Percentiles rank a stretch among this genome's conserved stretches.
These are phyloP conservation scores for Colletes latitarsis DNA, from an alignment of 1,140 invertebrate genomes.

Conservation along the genomic window DNA sequence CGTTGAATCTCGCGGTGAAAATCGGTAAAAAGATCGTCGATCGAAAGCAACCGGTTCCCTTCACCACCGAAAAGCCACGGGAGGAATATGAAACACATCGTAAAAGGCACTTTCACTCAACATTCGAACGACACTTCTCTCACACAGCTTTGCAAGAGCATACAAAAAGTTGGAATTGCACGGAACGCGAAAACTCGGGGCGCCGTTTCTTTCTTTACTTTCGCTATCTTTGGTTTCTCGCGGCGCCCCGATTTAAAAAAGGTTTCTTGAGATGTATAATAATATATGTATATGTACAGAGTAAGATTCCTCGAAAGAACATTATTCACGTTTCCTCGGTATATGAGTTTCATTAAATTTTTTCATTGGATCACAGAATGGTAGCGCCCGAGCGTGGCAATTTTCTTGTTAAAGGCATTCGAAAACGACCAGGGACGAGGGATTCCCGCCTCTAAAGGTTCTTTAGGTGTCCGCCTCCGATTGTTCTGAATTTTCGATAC, in stretches of 20 bases:
- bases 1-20: no score
- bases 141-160: slow-evolving; percentile 36
- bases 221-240: slow-evolving; percentile 1
- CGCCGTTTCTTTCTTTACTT: not conserved
- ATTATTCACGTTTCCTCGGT: slow-evolving; percentile 54
- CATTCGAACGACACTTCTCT: slow-evolving; percentile 28
- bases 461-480: no score
- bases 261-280: slow-evolving; percentile 48
- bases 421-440: slow-evolving; percentile 50
- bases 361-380: slow-evolving; percentile 74
- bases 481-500: no score
- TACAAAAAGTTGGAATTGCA: slow-evolving; percentile 52
- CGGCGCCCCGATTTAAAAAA: slow-evolving; percentile 51
- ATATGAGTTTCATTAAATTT: slow-evolving; percentile 62
- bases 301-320: slow-evolving; percentile 64
- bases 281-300: slow-evolving; percentile 63
- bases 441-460: no score
- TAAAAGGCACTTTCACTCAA: slow-evolving; percentile 62
- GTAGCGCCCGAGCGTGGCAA: slow-evolving; percentile 74
- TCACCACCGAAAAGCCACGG: slow-evolving; percentile 34
- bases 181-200: slow-evolving; percentile 42
- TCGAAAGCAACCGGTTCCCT: slow-evolving; percentile 21
- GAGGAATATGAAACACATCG: slow-evolving; percentile 37
- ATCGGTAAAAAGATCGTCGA: not conserved
- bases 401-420: slow-evolving; percentile 64